Base-by-base conservation (phyloP, 2,113 vertebrate species). In the Bufo gargarizans region DNA sequence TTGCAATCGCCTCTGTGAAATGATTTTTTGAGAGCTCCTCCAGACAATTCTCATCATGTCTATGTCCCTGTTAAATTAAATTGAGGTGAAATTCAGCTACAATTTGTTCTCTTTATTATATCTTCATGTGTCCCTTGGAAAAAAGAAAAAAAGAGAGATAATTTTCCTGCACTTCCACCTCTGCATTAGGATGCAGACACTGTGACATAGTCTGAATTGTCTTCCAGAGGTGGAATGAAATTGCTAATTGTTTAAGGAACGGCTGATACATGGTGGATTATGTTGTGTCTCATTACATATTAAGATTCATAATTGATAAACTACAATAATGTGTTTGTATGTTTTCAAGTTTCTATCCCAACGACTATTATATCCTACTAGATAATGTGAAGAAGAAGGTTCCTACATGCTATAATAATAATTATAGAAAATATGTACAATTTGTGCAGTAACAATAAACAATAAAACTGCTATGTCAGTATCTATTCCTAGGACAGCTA, bases 21-120 rank as follows among this genome's bases (percentile, higher is more conserved):
- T 89, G 47, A 89, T 89, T 78, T 88, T 61, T 47, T 50, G 47
- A 88, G 33, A 65, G 47, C 56, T 69, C 72, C 50, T 89, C 61
- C 43, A 77, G 59, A 84, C 67, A 65, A 88, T 84, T 83, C 45
- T 61, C 69, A 53, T 69, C 63, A 63, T 77, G 22, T 50, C 82
- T 65, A 17, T 49, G 61, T 78, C 72, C 50, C 87, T 69, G 58
- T 69, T 78, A 84, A 78, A 89, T 84, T 47, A 89, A 78, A 69
- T 58, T 69, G 61, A 89, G 72, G 61, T 78, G 59, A 16, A 84
- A 78, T 77, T 65, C 50, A 72, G 20, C 63, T 82, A 59, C 20
- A n/a, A 11, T 81, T 81, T 59, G 22, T 71, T 82, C 78, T 74
- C 53, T 82, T 22, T 58, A 49, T 87, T 72, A 7, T 87, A 67